Evolutionary conservation across 2,888 invertebrate genomes (phyloP).

Genomic region (Tigriopus californicus): DNA sequence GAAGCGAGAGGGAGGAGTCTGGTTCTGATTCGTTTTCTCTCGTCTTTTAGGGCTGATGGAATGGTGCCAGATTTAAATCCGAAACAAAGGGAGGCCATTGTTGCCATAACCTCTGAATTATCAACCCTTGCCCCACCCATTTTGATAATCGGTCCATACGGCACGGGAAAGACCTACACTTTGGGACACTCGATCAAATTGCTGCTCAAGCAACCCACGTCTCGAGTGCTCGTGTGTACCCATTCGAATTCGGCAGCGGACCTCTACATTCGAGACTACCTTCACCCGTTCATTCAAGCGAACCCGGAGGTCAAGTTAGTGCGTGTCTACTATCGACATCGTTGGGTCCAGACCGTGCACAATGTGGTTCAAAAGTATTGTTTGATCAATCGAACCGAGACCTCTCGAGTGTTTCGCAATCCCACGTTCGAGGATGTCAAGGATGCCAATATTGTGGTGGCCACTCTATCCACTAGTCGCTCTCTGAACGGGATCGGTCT

Average conservation of each 20-base stretch:
- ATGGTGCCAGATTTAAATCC: slow-evolving; percentile 44
- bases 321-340: slow-evolving; percentile 55
- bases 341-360: slow-evolving; percentile 59
- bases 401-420: slow-evolving; percentile 39
- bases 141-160: slow-evolving; percentile 54
- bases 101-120: slow-evolving; percentile 48
- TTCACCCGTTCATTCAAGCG: slow-evolving; percentile 47
- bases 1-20: background rate
- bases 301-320: slow-evolving; percentile 43
- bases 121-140: slow-evolving; percentile 46
- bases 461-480: slow-evolving; percentile 58
- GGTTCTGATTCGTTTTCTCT: background rate
- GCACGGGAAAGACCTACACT: slow-evolving; percentile 72
- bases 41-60: slow-evolving; percentile 36
- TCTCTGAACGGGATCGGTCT: slow-evolving; percentile 26
- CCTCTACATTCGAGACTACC: slow-evolving; percentile 61
- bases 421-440: slow-evolving; percentile 51
- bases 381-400: slow-evolving; percentile 38
- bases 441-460: slow-evolving; percentile 50
- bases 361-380: slow-evolving; percentile 52
- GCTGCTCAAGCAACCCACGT: slow-evolving; percentile 40
- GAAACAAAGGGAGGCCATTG: slow-evolving; percentile 57
- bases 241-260: slow-evolving; percentile 74
- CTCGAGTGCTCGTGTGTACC: slow-evolving; percentile 58
- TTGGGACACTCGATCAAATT: slow-evolving; percentile 51